Base-by-base conservation (phyloP, 2,888 invertebrate species). In the Drosophila greeni region DNA sequence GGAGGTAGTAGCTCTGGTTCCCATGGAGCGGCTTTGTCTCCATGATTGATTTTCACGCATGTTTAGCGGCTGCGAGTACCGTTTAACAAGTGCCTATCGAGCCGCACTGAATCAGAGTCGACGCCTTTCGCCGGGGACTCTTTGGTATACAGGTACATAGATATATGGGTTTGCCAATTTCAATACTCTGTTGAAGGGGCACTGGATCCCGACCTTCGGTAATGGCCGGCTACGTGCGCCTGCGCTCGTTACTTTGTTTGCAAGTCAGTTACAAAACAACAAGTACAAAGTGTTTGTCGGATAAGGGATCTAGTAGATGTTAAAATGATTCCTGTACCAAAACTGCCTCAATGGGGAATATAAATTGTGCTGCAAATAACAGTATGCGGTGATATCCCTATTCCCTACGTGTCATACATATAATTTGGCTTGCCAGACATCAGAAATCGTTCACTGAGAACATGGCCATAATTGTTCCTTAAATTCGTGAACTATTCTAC, bases 11-110 rank as follows among this genome's bases (percentile, higher is more conserved):
- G 18, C 29, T 3, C 7, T 45, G 18, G 16, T 43, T 43, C 26
- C 26, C 43, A 43, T 29, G 26, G 26, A 29, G 43, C 16, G 66
- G 57, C 54, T 81, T 78, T 75, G 55, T 54, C 53, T 48, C 29
- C 55, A 57, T 68, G 72, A 75, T 82, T 74, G 82, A 84, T 81
- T 79, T 79, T 70, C 61, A 79, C 82, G 84, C 84, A 67, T 65
- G 56, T 82, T 78, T 68, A 57, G 66, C 49, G 67, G 66, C 42
- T 33, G 37, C 9, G 37, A 76, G 80, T 82, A 76, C 80, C 82
- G 73, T 74, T 84, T 69, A 82, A 40, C 29, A 16, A 36, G 11
- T 23, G n/a, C 11, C 26, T 14, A 7, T 43, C 51, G 34, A 29
- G 31, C 34, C 54, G 18, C 47, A 18, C 26, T 31, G 16, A 45